Evolutionary conservation across 2,888 invertebrate species (phyloP), one percentile per base, ranked within the genome.

Genomic region (Limnephilus marmoratus): DNA sequence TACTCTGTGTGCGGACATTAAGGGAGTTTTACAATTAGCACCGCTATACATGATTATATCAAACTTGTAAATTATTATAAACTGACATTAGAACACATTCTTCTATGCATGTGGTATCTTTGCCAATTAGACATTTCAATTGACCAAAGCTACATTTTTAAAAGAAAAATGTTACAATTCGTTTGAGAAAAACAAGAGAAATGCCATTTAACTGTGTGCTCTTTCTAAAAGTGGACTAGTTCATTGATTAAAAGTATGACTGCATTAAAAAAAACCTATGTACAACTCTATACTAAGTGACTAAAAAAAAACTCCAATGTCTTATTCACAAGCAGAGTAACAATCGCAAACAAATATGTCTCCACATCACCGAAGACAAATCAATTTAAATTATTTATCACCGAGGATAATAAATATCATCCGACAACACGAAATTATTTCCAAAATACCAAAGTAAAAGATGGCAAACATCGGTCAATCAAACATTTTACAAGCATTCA

Each of bases 21-120:
- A 13, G 80, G 88, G 88, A 89, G 80, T 89, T 89, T 89, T 80
- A 89, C 88, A 31, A 86, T 89, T 89, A 89, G 88, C 88, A 89
- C 88, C 88, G 68, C 80, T 53, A 34, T 89, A 89, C 80, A 89
- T 45, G 13, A 45, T 86, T 49, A 86, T 45, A 86, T 45, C 86
- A 45, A 86, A 81, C 31, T 89, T 89, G 88, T 89, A 88, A 29
- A 86, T 29, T 29, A 86, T 45, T 86, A 85, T 85, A 85, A 85
- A 85, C n/a, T 85, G 85, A 41, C 15, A 29, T 45, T 86, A 37
- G 88, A 89, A 89, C 88, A 89, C 88, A 89, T n/a, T 68, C 68
- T 81, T 89, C 34, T 37, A 81, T n/a, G 13, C 81, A 34, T 45
- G 80, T 88, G 88, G 88, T 88, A 88, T 88, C 88, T 24, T 68